Evolutionary conservation across 2,113 vertebrate species (phyloP).

Genomic region (Irena cyanogastra): DNA sequence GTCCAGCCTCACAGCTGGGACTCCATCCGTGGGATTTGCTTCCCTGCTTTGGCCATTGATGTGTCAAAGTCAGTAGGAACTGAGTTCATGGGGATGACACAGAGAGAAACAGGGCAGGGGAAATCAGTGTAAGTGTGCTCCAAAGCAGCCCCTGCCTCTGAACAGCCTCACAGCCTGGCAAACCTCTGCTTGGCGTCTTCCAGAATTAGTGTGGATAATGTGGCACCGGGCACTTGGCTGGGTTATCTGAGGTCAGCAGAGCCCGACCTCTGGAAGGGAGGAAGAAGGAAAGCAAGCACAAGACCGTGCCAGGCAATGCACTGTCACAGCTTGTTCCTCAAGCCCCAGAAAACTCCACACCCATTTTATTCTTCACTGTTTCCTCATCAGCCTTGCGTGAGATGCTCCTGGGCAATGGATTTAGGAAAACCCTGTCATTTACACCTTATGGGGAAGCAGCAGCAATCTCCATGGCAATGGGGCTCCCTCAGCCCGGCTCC

Average conservation of each 20-base stretch:
- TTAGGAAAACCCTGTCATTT: constrained; percentile 25
- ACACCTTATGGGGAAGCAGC: not conserved
- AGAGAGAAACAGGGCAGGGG: not conserved
- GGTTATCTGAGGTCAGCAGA: not conserved
- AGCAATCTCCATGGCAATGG: not conserved
- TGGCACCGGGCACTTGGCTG: not conserved
- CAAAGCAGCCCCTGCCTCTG: not conserved
- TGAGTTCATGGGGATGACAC: not conserved
- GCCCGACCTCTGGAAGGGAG: not conserved
- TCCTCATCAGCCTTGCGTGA: constrained; percentile 27
- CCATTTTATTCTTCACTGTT: constrained; percentile 15
- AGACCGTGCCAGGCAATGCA: not conserved
- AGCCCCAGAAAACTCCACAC: constrained; percentile 34
- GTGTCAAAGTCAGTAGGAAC: not conserved
- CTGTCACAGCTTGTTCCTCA: constrained; percentile 32
- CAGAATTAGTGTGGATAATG: not conserved
- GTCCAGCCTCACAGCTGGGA: not conserved
- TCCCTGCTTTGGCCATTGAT: not conserved
- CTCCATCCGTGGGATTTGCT: not conserved
- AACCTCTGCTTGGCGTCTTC: not conserved
- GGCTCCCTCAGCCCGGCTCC: not conserved
- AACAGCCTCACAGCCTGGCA: not conserved
- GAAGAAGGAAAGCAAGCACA: not conserved
- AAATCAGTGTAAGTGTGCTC: not conserved
- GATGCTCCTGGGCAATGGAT: not conserved